Conservation (phyloP, 2,888 invertebrate species). For the Rotaria sp. region DNA sequence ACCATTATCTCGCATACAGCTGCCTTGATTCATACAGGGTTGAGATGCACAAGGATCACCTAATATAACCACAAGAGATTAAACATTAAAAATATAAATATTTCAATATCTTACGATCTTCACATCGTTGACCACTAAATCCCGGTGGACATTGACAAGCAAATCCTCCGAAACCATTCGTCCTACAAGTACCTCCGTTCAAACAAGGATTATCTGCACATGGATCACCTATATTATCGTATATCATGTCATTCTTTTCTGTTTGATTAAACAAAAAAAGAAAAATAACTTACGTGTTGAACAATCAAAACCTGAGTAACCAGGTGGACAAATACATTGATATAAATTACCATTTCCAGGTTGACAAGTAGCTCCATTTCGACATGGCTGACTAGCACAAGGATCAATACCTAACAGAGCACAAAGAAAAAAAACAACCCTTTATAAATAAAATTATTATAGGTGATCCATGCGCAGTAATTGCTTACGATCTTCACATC, state of each 20-base stretch:
- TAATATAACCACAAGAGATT: not conserved
- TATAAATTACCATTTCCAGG: slow-evolving; percentile 35
- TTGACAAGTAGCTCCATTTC: not conserved
- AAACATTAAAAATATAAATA: not conserved
- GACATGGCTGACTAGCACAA: slow-evolving; percentile 42
- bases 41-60: slow-evolving; percentile 33
- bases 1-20: not conserved
- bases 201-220: slow-evolving; percentile 16
- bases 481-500: not conserved
- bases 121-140: not conserved
- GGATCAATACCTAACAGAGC: slow-evolving; percentile 12
- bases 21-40: slow-evolving; percentile 36
- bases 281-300: slow-evolving; percentile 35
- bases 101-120: not conserved
- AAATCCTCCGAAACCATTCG: slow-evolving; percentile 26
- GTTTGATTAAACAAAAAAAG: not conserved
- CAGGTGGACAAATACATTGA: slow-evolving; percentile 41
- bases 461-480: not conserved
- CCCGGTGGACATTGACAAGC: slow-evolving; percentile 7
- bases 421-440: no score
- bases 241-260: no score
- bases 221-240: not conserved
- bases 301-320: slow-evolving; percentile 42
- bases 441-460: no score
- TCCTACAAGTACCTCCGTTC: slow-evolving; percentile 2